Evolutionary conservation across 2,113 vertebrate genomes (phyloP).

Genomic region (Manacus vitellinus): DNA sequence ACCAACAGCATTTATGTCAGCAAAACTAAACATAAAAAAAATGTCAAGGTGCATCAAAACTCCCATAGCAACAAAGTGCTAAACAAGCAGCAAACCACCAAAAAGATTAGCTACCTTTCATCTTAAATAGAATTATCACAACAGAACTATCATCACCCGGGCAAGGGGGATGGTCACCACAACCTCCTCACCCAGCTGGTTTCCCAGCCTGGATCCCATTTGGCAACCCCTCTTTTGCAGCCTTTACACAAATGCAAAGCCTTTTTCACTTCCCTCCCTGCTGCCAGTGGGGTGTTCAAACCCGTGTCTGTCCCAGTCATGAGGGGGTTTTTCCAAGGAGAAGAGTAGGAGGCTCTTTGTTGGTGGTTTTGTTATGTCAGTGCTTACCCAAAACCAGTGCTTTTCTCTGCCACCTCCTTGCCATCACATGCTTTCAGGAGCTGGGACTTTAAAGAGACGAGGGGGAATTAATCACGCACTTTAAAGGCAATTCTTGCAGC

Average conservation of each 20-base stretch:
- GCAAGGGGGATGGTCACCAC: fast-evolving
- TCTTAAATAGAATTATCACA: neutral
- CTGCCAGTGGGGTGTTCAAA: neutral
- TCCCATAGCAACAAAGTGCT: fast-evolving
- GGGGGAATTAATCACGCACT: neutral
- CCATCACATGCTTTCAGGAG: neutral
- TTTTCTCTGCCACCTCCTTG: neutral
- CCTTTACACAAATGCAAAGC: neutral
- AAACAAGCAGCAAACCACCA: neutral
- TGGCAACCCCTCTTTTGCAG: neutral
- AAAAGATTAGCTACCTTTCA: neutral
- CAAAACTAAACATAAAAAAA: neutral
- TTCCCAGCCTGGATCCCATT: conserved; percentile 10
- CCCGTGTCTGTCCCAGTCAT: fast-evolving
- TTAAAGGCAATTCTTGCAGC: neutral
- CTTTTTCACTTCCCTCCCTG: conserved; percentile 15
- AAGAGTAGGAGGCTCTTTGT: neutral
- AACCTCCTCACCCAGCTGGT: neutral
- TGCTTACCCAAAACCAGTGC: neutral
- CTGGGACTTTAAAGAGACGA: neutral
- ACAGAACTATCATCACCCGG: neutral
- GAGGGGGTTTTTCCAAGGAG: neutral
- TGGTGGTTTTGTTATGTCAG: neutral
- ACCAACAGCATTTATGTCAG: neutral
- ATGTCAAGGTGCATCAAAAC: fast-evolving